Base-by-base conservation (phyloP, 2,888 invertebrate genomes). In the Scotopteryx bipunctaria region DNA sequence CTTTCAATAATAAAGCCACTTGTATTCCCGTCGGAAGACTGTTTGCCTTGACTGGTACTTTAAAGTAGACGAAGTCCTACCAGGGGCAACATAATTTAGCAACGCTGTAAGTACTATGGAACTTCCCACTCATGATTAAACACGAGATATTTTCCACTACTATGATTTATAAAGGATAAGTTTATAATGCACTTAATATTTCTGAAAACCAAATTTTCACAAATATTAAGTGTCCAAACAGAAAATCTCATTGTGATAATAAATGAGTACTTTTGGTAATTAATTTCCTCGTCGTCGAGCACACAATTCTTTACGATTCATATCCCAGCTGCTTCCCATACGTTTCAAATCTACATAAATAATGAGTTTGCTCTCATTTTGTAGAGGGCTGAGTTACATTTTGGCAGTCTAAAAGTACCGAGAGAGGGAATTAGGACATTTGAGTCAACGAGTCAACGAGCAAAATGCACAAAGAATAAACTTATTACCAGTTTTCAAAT, bases 351-450 rank as follows among this genome's bases (percentile, higher is more conserved):
- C 48, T 48, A 44, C 53, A 48, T 54, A 48, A 54, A 40, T 54
- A 54, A 54, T 54, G 53, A 44, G 43, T 48, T 54, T 48, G 38
- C 44, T 54, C 35, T 40, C 44, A 48, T 54, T 48, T 44, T 54
- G 23, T 47, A 43, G 47, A 44, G 29, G 32, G 43, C 31, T 40
- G 33, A 23, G 35, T 48, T 6, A 43, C 38, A 48, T 44, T 48
- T 43, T 33, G 15, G 25, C 11, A 33, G 38, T 25, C 21, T 23
- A 40, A 44, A 48, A 40, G 33, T 31, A 44, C 37, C 32, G 36
- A 40, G 32, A 11, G 42, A 21, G 11, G 11, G 27, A 40, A 42
- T 38, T 43, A 33, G 16, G 15, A 31, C 17, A n/a, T 32, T 40
- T 6, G 3, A 25, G 33, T 33, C 33, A 27, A 5, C 13, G 3